Percentiles rank a stretch among this genome's conserved stretches.
phyloP scores from a whole-genome alignment of 2,113 vertebrate species.

The Gobiocypris rarus region DNA sequence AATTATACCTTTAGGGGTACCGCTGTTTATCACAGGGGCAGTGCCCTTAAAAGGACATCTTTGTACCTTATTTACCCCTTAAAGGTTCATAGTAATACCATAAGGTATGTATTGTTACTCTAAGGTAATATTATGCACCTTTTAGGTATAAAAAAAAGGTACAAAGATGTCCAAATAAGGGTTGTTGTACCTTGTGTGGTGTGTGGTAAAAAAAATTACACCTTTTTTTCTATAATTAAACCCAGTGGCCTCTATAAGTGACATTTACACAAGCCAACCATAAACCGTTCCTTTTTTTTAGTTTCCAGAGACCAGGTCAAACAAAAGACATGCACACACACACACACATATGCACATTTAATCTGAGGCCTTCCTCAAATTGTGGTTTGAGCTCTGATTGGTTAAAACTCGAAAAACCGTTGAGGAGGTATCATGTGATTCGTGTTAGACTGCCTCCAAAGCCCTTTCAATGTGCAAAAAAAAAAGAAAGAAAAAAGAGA shows the following conservation, averaged over 20 bases:
- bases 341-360: neutral
- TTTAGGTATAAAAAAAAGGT: too few relatives aligned
- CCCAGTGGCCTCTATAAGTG: neutral
- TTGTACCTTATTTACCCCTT: too few relatives aligned
- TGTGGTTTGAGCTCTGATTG: neutral
- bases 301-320: constrained; percentile 25
- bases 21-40: too few relatives aligned
- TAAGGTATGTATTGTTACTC: too few relatives aligned
- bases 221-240: constrained; percentile 28
- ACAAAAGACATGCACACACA: neutral
- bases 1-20: too few relatives aligned
- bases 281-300: constrained; percentile 1
- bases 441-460: neutral
- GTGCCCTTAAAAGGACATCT: too few relatives aligned
- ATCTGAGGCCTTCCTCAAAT: constrained; percentile 1
- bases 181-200: too few relatives aligned
- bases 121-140: too few relatives aligned
- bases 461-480: neutral
- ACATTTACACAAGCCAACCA: neutral
- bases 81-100: too few relatives aligned
- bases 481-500: too few relatives aligned
- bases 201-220: too few relatives aligned
- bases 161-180: too few relatives aligned
- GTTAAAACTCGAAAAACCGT: neutral
- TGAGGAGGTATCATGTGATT: neutral